Percentiles rank a stretch among this genome's conserved stretches.
Conservation (phyloP, 2,888 invertebrate species). For the Saturnia japonica region DNA sequence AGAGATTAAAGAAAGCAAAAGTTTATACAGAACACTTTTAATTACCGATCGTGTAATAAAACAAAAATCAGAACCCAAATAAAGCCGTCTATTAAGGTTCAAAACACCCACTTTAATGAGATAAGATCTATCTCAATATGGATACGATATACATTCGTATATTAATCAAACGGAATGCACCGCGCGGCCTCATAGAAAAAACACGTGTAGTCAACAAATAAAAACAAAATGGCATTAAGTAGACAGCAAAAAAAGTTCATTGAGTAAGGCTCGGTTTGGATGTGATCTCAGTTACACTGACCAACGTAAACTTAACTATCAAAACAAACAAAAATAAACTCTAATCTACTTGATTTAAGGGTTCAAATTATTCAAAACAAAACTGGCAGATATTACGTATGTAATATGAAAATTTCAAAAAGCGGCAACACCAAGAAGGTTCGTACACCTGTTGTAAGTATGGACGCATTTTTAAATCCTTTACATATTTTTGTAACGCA, state of each 20-base stretch:
- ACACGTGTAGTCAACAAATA: conserved; percentile 69
- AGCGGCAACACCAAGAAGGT: conserved; percentile 40
- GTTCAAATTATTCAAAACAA: neutral
- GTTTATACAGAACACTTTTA: conserved; percentile 48
- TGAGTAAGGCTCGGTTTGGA: conserved; percentile 62
- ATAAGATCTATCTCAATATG: conserved; percentile 58
- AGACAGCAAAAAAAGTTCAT: conserved; percentile 64
- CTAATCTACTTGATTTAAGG: conserved; percentile 23
- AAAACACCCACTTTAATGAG: conserved; percentile 72
- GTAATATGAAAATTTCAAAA: conserved; percentile 6
- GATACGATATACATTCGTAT: conserved; percentile 39
- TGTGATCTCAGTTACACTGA: conserved; percentile 28
- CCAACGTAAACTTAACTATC: conserved; percentile 26
- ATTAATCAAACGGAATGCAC: conserved; percentile 74
- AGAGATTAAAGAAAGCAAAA: conserved; percentile 12
- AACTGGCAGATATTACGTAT: conserved; percentile 16
- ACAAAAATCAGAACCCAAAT: conserved; percentile 47
- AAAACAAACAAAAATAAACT: conserved; percentile 29
- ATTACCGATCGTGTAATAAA: conserved; percentile 51
- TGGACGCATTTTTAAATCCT: conserved; percentile 59
- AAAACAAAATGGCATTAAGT: conserved; percentile 78
- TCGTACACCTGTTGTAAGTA: conserved; percentile 73
- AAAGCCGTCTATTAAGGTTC: conserved; percentile 68
- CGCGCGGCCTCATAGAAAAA: conserved; percentile 61
- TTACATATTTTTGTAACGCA: conserved; percentile 74